Conservation (phyloP, 2,113 vertebrate species). For the Hippocampus zosterae region DNA sequence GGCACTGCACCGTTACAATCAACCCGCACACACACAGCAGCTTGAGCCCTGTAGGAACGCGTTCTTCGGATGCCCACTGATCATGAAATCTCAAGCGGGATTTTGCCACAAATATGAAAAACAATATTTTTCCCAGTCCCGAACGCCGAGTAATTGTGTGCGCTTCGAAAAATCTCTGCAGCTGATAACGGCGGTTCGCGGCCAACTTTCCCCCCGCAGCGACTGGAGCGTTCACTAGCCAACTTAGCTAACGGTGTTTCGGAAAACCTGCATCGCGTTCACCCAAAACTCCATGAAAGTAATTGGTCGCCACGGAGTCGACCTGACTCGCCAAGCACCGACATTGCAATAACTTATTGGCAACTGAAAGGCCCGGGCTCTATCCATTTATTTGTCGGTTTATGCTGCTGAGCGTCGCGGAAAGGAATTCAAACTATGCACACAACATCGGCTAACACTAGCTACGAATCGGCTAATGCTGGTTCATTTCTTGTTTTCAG, state of each 20-base stretch:
- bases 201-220: constrained; percentile 64
- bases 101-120: neutral
- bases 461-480: constrained; percentile 19
- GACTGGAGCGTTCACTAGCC: constrained; percentile 46
- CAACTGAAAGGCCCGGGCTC: constrained; percentile 2
- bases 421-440: constrained; percentile 67
- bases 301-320: neutral
- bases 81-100: constrained; percentile 26
- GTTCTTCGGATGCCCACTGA: constrained; percentile 42
- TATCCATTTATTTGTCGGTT: constrained; percentile 43
- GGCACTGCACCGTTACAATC: constrained; percentile 65
- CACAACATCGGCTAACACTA: constrained; percentile 55
- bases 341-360: constrained; percentile 5
- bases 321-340: constrained; percentile 20
- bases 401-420: constrained; percentile 41
- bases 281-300: neutral
- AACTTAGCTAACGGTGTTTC: constrained; percentile 55
- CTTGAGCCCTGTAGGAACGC: neutral
- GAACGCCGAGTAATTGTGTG: neutral
- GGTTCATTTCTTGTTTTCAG: neutral
- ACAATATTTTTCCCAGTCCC: neutral
- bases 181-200: constrained; percentile 11
- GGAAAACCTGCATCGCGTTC: constrained; percentile 33
- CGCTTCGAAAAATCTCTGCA: constrained; percentile 9
- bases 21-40: constrained; percentile 32